These are phyloP conservation scores for Lasius fuliginosus DNA, from an alignment of 2,888 invertebrate genomes.

Conservation along the genomic window DNA sequence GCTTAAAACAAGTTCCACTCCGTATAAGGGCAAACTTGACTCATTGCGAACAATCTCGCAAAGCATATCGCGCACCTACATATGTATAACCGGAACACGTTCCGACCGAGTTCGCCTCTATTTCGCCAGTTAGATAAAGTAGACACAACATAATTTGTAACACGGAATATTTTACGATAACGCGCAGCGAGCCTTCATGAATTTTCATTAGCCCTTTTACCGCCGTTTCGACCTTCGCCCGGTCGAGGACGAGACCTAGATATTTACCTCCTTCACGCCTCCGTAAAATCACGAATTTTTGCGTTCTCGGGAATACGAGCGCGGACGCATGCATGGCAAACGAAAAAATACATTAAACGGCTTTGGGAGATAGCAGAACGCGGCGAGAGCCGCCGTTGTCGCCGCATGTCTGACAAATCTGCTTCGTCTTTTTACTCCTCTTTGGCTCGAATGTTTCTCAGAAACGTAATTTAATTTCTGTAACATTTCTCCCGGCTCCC, in stretches of 20 bases:
- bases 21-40: conserved; percentile 4
- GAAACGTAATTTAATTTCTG: conserved; percentile 69
- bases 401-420: conserved; percentile 60
- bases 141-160: conserved; percentile 46
- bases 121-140: conserved; percentile 32
- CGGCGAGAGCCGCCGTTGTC: conserved; percentile 5
- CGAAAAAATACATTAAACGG: conserved; percentile 36
- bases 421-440: conserved; percentile 43
- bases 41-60: conserved; percentile 27
- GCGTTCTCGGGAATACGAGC: neutral
- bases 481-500: conserved; percentile 2
- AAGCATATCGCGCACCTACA: conserved; percentile 13
- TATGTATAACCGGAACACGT: neutral
- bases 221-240: conserved; percentile 29
- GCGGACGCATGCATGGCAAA: conserved; percentile 22
- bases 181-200: conserved; percentile 36
- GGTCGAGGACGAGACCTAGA: neutral
- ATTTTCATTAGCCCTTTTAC: conserved; percentile 49
- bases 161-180: conserved; percentile 44
- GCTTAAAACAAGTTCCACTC: neutral
- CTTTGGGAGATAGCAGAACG: conserved; percentile 16
- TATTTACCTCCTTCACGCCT: neutral
- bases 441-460: conserved; percentile 59
- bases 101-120: conserved; percentile 20
- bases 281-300: conserved; percentile 2